These are phyloP conservation scores for Coreius guichenoti DNA, from an alignment of 2,797 vertebrate genomes.

Conservation along the genomic window DNA sequence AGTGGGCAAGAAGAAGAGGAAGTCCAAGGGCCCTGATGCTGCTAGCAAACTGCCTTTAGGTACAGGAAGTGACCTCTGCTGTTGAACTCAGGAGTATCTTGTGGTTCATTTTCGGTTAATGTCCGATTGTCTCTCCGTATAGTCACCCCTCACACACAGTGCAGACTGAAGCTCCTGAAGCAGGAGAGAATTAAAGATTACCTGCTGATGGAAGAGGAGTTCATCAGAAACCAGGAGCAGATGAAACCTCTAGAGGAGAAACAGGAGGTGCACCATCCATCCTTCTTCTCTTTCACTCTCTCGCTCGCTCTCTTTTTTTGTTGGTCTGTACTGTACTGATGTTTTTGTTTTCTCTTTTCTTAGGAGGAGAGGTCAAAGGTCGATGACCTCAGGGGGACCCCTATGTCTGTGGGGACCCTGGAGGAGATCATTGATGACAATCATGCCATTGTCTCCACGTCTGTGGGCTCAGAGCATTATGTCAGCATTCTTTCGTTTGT, in stretches of 20 bases:
- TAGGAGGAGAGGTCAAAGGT: conserved; percentile 98
- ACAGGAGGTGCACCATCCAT: conserved; percentile 84
- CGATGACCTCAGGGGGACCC: conserved; percentile 94
- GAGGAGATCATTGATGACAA: conserved; percentile 99
- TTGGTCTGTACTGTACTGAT: neutral
- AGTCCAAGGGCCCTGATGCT: conserved; percentile 96
- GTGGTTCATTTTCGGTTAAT: neutral
- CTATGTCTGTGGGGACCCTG: conserved; percentile 97
- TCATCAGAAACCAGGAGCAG: conserved; percentile 98
- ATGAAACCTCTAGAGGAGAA: conserved; percentile 99
- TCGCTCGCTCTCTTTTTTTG: neutral
- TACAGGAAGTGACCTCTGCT: conserved; percentile 66
- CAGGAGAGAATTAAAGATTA: conserved; percentile 95
- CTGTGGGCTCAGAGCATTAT: conserved; percentile 96
- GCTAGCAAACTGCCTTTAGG: conserved; percentile 97
- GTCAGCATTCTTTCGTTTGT: conserved; percentile 98
- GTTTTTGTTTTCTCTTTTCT: neutral
- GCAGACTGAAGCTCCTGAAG: conserved; percentile 86
- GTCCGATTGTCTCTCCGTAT: neutral
- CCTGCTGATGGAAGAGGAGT: conserved; percentile 98
- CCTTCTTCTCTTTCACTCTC: neutral
- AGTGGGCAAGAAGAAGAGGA: conserved; percentile 98
- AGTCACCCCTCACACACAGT: conserved; percentile 99
- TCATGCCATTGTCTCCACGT: conserved; percentile 96
- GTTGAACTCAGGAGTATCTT: neutral